Percentiles rank a stretch among this genome's conserved stretches.
These are phyloP conservation scores for Coluber constrictor DNA, from an alignment of 2,797 vertebrate species.

Conservation along the genomic window DNA sequence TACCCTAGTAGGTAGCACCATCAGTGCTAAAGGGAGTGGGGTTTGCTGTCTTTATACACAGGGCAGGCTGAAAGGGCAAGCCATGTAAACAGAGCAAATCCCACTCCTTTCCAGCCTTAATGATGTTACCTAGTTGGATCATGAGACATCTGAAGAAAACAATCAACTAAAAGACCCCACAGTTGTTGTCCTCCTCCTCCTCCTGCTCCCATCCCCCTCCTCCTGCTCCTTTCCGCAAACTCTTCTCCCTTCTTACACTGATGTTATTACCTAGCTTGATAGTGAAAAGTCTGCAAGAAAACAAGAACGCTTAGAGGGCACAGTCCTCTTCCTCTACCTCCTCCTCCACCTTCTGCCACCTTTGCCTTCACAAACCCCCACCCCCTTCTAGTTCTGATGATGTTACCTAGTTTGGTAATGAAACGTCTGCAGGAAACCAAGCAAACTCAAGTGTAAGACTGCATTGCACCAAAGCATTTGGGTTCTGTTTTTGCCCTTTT, in stretches of 20 bases:
- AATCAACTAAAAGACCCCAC: not conserved
- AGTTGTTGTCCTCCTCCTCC: fast-evolving
- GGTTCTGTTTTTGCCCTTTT: too few species aligned
- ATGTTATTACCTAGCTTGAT: not conserved
- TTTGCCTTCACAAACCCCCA: not conserved
- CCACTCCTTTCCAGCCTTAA: not conserved
- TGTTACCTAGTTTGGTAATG: not conserved
- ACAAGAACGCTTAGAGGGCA: not conserved
- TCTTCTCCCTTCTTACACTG: not conserved
- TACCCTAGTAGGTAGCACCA: not conserved
- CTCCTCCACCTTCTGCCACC: not conserved
- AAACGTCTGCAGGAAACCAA: not conserved
- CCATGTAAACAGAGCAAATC: not conserved
- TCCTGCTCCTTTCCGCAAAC: not conserved
- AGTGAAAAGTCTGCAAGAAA: not conserved
- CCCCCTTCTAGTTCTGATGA: not conserved
- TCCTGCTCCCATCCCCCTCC: too few species aligned
- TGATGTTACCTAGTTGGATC: not conserved
- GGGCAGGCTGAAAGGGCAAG: not conserved
- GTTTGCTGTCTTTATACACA: too few species aligned
- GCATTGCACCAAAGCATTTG: not conserved
- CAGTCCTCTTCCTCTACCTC: too few species aligned
- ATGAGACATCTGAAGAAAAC: not conserved
- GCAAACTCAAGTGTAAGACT: slow-evolving; percentile 73
- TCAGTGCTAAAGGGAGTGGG: not conserved